These are phyloP conservation scores for Drosophila serrata DNA, from an alignment of 1,140 invertebrate genomes.

Conservation along the genomic window DNA sequence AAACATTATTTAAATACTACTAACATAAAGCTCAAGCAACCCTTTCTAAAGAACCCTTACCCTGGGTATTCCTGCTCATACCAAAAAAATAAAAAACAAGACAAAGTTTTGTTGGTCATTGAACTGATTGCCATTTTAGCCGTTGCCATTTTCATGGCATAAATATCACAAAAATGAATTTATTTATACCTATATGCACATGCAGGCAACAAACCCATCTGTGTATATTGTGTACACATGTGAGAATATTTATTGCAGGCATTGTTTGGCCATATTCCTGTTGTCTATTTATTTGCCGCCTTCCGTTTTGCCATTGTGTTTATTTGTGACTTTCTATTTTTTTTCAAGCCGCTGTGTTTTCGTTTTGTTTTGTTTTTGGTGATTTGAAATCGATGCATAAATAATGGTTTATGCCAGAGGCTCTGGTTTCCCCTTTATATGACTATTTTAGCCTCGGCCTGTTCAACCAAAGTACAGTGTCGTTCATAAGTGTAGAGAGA, in stretches of 20 bases:
- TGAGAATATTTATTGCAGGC: slow-evolving; percentile 56
- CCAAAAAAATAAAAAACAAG: slow-evolving; percentile 27
- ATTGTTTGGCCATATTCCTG: slow-evolving; percentile 42
- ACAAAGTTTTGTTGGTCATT: slow-evolving; percentile 69
- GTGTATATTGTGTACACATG: slow-evolving; percentile 30
- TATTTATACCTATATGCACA: slow-evolving; percentile 45
- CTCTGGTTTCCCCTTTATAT: slow-evolving; percentile 45
- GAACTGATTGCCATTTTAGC: slow-evolving; percentile 70
- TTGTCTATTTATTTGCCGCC: slow-evolving; percentile 54
- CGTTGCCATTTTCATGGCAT: slow-evolving; percentile 51
- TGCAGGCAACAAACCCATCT: slow-evolving; percentile 21
- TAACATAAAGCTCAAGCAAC: not conserved
- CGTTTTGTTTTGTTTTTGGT: slow-evolving; percentile 53
- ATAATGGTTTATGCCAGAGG: slow-evolving; percentile 72
- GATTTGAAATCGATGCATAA: slow-evolving; percentile 80
- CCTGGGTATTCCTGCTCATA: slow-evolving; percentile 2
- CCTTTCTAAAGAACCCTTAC: not conserved
- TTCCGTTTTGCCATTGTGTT: slow-evolving; percentile 47
- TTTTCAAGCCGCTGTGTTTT: slow-evolving; percentile 15
- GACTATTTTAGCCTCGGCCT: slow-evolving; percentile 27
- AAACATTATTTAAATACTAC: too few relatives aligned
- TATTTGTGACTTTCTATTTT: slow-evolving; percentile 52
- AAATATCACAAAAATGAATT: slow-evolving; percentile 66
- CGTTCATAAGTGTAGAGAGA: not conserved
- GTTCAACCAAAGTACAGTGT: slow-evolving; percentile 9